phyloP scores from a whole-genome alignment of 2,888 invertebrate genomes.

The Mechanitis messenoides region DNA sequence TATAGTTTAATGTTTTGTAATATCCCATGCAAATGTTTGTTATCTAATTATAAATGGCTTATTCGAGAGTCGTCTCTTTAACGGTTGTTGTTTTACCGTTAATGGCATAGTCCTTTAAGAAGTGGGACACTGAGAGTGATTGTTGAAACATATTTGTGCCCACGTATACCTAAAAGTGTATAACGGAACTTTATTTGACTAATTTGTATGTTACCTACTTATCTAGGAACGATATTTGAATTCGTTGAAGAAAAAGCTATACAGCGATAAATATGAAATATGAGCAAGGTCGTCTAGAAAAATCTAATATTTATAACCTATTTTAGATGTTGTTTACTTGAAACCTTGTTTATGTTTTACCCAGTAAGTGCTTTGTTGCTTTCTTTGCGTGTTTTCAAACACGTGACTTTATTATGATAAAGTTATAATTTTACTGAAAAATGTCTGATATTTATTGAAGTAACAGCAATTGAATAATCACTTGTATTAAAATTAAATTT shows the following conservation, averaged over 20 bases:
- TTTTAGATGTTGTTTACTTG: not conserved
- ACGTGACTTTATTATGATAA: slow-evolving; percentile 7
- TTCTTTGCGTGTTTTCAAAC: slow-evolving; percentile 12
- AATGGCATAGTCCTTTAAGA: slow-evolving; percentile 32
- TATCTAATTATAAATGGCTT: no score
- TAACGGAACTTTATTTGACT: not conserved
- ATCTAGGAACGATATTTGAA: no score
- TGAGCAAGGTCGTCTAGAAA: slow-evolving; percentile 2
- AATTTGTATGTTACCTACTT: no score
- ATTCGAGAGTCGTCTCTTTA: slow-evolving; percentile 12
- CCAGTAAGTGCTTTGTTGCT: slow-evolving; percentile 11
- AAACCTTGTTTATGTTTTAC: not conserved
- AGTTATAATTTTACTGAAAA: not conserved
- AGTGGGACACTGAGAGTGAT: slow-evolving; percentile 24
- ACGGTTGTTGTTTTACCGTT: slow-evolving; percentile 38
- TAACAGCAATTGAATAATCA: no score
- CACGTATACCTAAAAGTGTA: slow-evolving; percentile 3
- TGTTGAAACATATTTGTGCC: slow-evolving; percentile 6
- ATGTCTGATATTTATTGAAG: not conserved
- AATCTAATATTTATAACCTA: no score
- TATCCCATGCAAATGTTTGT: no score
- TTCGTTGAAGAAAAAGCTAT: no score
- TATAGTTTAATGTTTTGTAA: no score
- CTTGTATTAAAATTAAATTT: no score
- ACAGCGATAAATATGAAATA: not conserved